These are phyloP conservation scores for Periophthalmus magnuspinnatus DNA, from an alignment of 2,797 vertebrate genomes.

Conservation along the genomic window DNA sequence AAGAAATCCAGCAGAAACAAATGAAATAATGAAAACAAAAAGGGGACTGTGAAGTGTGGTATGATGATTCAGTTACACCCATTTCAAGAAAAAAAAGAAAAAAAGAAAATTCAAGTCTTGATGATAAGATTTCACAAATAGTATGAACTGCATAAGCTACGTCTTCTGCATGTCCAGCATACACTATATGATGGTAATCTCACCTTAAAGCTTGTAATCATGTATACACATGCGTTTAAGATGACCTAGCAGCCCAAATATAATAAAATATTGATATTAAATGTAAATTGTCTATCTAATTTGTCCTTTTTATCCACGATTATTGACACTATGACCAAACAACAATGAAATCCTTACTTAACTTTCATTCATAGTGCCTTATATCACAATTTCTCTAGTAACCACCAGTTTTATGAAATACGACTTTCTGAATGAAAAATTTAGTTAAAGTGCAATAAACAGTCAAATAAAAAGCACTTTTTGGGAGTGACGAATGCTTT, in stretches of 20 bases:
- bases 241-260: no score
- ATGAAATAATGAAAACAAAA: conserved; percentile 20
- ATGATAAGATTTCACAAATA: neutral
- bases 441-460: neutral
- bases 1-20: conserved; percentile 21
- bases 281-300: neutral
- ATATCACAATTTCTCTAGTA: neutral
- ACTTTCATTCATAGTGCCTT: neutral
- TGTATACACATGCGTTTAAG: no score
- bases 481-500: neutral
- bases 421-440: neutral
- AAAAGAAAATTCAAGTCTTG: neutral
- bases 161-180: neutral
- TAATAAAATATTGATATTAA: neutral
- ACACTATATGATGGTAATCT: neutral
- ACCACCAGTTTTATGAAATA: neutral
- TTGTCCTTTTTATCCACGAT: neutral
- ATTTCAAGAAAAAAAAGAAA: no score
- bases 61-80: conserved; percentile 9
- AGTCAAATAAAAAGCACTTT: neutral
- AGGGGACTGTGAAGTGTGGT: conserved; percentile 29
- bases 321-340: neutral
- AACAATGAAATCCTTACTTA: neutral
- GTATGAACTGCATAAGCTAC: neutral
- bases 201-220: no score